Base-by-base conservation (phyloP, 1,140 invertebrate genomes). In the Pomacea maculata region DNA sequence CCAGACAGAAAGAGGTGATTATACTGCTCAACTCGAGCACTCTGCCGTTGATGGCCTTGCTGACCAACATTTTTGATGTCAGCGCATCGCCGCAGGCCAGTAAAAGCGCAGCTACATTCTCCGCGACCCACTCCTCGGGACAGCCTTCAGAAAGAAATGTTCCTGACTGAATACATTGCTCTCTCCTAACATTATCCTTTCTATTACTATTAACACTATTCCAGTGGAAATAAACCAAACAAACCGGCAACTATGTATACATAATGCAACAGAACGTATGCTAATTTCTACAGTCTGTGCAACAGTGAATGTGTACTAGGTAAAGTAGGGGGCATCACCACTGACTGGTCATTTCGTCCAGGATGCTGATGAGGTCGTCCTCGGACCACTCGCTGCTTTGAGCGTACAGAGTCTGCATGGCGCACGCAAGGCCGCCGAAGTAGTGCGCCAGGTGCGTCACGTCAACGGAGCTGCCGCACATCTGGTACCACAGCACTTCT, bases 321-420 rank as follows among this genome's bases (percentile, higher is more conserved):
- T 14, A 21, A 54, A 52, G 74, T 17, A 19, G 8, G 45, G 17
- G 17, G 45, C 9, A 9, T 21, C 25, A 54, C 11, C 52, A 75
- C 87, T 84, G 87, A 91, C 91, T 88, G 82, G 88, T 91, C 65
- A 91, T 81, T 83, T 91, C 90, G 88, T 91, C 90, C 65, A 91
- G 82, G 19, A 91, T 86, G 83, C 89, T 90, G 79, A 91, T 87
- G 67, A 91, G 87, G 65, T 88, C 86, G 85, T 91, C 90, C 81
- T 90, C 88, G 17, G 87, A 86, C 91, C 91, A 91, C 63, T 90
- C 87, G 57, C 86, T 82, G 45, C 80, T 86, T 74, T 89, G 86
- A 67, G 83, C 81, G 81, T 88, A 83, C 14, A 91, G 85, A 25
- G 87, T 84, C 76, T 88, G 86, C 71, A 91, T 68, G 21, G 89